Conservation (phyloP, 2,797 vertebrate species). For the Echiichthys vipera region DNA sequence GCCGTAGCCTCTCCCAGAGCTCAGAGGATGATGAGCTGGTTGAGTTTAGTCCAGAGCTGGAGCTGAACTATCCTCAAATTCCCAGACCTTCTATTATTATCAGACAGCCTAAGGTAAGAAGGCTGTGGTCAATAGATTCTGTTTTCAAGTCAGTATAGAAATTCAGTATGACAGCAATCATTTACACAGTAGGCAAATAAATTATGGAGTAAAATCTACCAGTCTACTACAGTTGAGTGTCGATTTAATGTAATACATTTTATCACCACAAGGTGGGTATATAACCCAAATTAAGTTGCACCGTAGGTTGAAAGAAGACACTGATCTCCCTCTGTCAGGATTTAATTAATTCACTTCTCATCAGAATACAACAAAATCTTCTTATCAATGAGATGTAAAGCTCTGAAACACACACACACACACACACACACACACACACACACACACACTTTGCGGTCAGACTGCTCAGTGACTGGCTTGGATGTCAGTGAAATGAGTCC, state of each 20-base stretch:
- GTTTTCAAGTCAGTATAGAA: neutral
- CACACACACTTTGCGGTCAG: conserved; percentile 16
- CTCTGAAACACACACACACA: neutral
- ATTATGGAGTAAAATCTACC: neutral
- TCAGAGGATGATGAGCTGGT: conserved; percentile 72
- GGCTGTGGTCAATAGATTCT: neutral
- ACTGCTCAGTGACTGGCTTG: conserved; percentile 45
- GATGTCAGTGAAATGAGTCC: conserved; percentile 64
- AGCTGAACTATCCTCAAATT: conserved; percentile 77
- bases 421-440: neutral
- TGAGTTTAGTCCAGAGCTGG: conserved; percentile 59
- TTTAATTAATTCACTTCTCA: neutral
- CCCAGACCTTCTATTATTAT: conserved; percentile 86
- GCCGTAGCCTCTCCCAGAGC: conserved; percentile 44
- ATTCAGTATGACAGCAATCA: neutral
- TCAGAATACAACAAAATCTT: neutral
- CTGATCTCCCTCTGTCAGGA: neutral
- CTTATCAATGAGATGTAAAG: conserved; percentile 17
- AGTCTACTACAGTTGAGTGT: neutral
- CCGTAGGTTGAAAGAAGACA: neutral
- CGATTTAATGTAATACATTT: conserved; percentile 28
- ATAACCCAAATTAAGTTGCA: conserved; percentile 32
- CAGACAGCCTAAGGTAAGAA: conserved; percentile 74
- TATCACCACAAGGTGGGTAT: conserved; percentile 64
- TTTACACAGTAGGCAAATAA: neutral